A percentile compares a stretch with the other conserved stretches of the same genome.
Conservation (phyloP, 1,140 invertebrate genomes). For the Heliconius eleuchia region DNA sequence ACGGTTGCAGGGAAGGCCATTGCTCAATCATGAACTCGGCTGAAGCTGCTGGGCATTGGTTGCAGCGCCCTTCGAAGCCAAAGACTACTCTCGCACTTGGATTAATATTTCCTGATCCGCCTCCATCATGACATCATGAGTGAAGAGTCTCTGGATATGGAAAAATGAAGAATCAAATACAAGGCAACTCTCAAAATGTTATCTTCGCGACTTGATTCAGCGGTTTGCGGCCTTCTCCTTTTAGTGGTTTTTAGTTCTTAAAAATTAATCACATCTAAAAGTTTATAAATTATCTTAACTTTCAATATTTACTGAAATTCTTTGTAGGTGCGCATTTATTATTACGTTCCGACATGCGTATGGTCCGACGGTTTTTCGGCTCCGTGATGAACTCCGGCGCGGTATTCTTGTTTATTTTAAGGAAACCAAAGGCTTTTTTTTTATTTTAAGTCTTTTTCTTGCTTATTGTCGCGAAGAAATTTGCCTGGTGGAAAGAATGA, state of each 20-base stretch:
- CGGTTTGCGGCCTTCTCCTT: not conserved
- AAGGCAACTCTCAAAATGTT: not conserved
- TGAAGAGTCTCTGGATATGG: not conserved
- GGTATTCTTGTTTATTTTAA: not conserved
- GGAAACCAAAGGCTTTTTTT: too few relatives aligned
- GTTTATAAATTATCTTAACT: too few relatives aligned
- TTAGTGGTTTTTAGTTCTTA: not conserved
- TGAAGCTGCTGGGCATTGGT: constrained; percentile 82
- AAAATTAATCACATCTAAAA: too few relatives aligned
- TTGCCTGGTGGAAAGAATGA: constrained; percentile 5
- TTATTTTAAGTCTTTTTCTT: not conserved
- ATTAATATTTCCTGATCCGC: constrained; percentile 33
- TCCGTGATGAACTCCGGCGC: not conserved
- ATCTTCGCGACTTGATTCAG: constrained; percentile 18
- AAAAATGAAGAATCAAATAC: not conserved
- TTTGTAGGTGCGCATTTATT: constrained; percentile 30
- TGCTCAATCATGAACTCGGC: constrained; percentile 91
- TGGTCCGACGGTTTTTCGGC: not conserved
- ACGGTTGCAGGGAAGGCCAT: constrained; percentile 86
- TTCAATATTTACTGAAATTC: not conserved
- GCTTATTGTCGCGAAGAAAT: not conserved
- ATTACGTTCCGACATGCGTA: constrained; percentile 14
- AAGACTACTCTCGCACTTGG: constrained; percentile 82
- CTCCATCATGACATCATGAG: constrained; percentile 12
- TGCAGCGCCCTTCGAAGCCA: constrained; percentile 83